phyloP scores from a whole-genome alignment of 2,797 vertebrate species.

The Gymnothorax javanicus region DNA sequence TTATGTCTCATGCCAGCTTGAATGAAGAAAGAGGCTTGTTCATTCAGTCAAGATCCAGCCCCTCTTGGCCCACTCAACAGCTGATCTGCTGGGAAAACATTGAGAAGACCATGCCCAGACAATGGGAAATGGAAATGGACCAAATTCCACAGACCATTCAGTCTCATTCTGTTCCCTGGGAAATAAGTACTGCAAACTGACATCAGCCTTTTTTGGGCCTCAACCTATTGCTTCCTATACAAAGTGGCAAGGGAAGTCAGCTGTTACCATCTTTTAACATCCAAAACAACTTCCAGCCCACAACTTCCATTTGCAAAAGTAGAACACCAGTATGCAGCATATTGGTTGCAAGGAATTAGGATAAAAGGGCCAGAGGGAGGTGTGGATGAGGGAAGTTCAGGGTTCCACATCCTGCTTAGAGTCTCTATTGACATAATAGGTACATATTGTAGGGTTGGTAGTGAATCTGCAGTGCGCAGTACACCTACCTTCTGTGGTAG shows the following conservation, averaged over 20 bases:
- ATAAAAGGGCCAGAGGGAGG: slow-evolving; percentile 27
- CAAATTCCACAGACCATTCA: not conserved
- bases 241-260: not conserved
- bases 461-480: too few species aligned
- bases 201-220: not conserved
- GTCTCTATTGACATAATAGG: not conserved
- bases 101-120: slow-evolving; percentile 15
- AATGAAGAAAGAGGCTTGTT: slow-evolving; percentile 7
- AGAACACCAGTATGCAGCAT: slow-evolving; percentile 22
- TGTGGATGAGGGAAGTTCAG: not conserved
- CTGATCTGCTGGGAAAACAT: not conserved
- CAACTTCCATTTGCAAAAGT: not conserved
- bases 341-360: slow-evolving; percentile 24
- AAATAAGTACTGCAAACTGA: not conserved
- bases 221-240: not conserved
- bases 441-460: not conserved
- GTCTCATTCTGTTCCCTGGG: not conserved
- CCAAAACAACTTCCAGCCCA: not conserved
- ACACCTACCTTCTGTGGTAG: slow-evolving; percentile 87
- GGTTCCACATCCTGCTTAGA: not conserved
- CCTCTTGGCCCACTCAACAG: too few species aligned
- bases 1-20: slow-evolving; percentile 25
- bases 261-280: not conserved
- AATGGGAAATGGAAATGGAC: slow-evolving; percentile 24
- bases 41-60: not conserved